Conservation (phyloP, 2,113 vertebrate species). For the Osmerus mordax region DNA sequence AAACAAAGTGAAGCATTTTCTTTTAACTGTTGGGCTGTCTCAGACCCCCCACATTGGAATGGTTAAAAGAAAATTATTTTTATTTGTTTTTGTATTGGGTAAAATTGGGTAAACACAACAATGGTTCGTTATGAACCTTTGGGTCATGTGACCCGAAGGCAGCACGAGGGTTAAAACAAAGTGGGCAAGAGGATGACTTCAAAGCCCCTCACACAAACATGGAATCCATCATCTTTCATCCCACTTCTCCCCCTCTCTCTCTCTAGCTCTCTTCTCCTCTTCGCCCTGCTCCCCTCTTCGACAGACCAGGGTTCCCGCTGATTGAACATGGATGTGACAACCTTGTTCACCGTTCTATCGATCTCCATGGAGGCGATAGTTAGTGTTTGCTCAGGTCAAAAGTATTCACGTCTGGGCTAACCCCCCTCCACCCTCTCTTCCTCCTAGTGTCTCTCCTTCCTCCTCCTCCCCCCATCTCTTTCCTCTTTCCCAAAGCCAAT, state of each 20-base stretch:
- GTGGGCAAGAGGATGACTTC: neutral
- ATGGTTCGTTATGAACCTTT: too few species aligned
- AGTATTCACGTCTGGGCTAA: neutral
- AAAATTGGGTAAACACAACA: too few species aligned
- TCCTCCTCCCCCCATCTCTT: neutral
- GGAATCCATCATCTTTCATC: neutral
- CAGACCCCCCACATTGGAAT: too few species aligned
- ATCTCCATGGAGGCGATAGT: conserved; percentile 40
- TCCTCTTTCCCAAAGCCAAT: neutral
- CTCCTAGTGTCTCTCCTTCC: neutral
- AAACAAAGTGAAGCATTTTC: too few species aligned
- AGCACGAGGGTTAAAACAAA: too few species aligned
- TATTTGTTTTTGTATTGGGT: too few species aligned
- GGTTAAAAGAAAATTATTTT: too few species aligned
- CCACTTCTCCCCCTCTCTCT: neutral
- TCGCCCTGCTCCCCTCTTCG: conserved; percentile 19
- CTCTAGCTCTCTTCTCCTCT: neutral
- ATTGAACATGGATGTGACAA: conserved; percentile 25
- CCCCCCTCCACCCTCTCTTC: neutral
- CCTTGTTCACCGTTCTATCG: conserved; percentile 20
- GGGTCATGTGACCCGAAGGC: too few species aligned
- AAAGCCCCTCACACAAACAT: neutral
- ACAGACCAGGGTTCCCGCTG: conserved; percentile 30
- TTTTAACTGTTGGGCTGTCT: too few species aligned
- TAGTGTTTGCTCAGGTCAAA: conserved; percentile 28